Evolutionary conservation across 1,140 invertebrate genomes (phyloP).

Genomic region (Mercenaria mercenaria): DNA sequence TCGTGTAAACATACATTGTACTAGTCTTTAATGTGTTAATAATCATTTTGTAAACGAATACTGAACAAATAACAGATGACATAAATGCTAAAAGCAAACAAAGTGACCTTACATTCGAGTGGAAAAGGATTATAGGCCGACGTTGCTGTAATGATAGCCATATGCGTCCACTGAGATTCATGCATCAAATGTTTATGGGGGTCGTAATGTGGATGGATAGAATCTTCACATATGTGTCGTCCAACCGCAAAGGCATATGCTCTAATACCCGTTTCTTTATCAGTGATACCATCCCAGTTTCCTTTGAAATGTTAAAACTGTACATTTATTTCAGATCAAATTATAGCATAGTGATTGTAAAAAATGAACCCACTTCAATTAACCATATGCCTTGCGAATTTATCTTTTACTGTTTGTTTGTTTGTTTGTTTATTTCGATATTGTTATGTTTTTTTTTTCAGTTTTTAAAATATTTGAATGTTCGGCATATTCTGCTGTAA

Average conservation of each 20-base stretch:
- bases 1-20: too few species aligned
- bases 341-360: neutral
- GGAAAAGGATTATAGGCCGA: neutral
- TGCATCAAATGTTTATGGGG: conserved; percentile 75
- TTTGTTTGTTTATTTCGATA: neutral
- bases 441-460: too few species aligned
- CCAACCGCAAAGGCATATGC: conserved; percentile 75
- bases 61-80: too few species aligned
- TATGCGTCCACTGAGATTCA: conserved; percentile 75
- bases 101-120: conserved; percentile 1
- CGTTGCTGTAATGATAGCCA: conserved; percentile 60
- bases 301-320: conserved; percentile 68
- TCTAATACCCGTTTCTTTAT: conserved; percentile 75
- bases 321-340: too few species aligned
- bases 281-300: conserved; percentile 79
- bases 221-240: conserved; percentile 68
- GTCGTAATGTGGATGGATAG: conserved; percentile 74
- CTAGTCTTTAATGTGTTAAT: too few species aligned
- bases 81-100: too few species aligned
- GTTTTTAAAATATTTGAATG: too few species aligned
- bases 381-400: neutral
- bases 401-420: too few species aligned
- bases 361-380: neutral
- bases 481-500: too few species aligned
- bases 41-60: too few species aligned